Evolutionary conservation across 1,140 invertebrate genomes (phyloP), one percentile per base, ranked within the genome.

Genomic region (Drosophila bipectinata): DNA sequence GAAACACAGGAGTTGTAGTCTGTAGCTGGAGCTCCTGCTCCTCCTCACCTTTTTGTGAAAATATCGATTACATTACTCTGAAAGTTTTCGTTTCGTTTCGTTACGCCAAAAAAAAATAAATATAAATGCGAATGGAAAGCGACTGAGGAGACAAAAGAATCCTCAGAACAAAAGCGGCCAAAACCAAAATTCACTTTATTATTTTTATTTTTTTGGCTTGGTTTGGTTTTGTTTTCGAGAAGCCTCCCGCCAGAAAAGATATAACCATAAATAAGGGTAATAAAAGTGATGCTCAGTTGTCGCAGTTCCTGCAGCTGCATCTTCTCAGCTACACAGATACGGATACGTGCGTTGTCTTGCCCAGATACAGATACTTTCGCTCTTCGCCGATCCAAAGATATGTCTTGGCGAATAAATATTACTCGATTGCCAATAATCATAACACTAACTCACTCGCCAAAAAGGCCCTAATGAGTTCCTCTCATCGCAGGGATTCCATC

Each of bases 251-350:
- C 10, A 30, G 48, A 51, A 54, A 57, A 30, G 61, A 76, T 57
- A 85, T 87, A 85, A 87, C 78, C 83, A 85, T 85, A 85, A 85
- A 85, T 85, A 85, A 85, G 83, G 75, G 74, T 69, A 78, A 87
- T 85, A 87, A 85, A 85, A 85, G 63, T 85, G 82, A 85, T 85
- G 82, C 75, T 85, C 82, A 82, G 82, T 87, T 82, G 78, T 85
- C 81, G 81, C 34, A 12, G 34, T 37, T 37, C 34, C 74, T 59
- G 60, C 69, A 44, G 69, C 57, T 54, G 51, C 51, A 57, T 60
- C 72, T 74, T 58, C 48, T n/a, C 41, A 18, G 14, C 14, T 6
- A 14, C 39, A 14, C 39, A 14, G 53, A 45, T 10, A 48, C 54
- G 37, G 48, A 21, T 72, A 67, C 68, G 28, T 37, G 39, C 26